Conservation (phyloP, 1,140 invertebrate species). For the Whitmania pigra region DNA sequence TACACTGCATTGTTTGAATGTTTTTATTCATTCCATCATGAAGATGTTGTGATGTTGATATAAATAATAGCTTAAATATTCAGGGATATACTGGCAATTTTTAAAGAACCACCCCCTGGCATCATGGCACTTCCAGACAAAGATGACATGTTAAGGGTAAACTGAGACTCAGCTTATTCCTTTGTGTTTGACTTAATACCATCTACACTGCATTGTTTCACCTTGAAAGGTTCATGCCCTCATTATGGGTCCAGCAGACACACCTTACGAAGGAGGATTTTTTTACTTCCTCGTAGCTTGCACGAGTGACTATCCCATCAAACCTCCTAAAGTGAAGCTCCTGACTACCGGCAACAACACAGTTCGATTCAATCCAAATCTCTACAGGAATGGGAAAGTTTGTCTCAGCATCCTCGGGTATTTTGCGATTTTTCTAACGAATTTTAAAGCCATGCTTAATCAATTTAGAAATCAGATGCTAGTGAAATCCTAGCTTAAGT, state of each 20-base stretch:
- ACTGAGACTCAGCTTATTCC: neutral
- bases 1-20: no score
- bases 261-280: slow-evolving; percentile 55
- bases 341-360: slow-evolving; percentile 51
- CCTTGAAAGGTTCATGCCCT: slow-evolving; percentile 47
- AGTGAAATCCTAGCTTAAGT: no score
- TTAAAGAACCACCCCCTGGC: slow-evolving; percentile 48
- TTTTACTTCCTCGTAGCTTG: slow-evolving; percentile 51
- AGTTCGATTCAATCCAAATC: slow-evolving; percentile 54
- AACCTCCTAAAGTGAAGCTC: slow-evolving; percentile 49
- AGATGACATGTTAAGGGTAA: slow-evolving; percentile 45
- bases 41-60: no score
- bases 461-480: no score
- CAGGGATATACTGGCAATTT: slow-evolving; percentile 49
- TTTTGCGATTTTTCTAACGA: slow-evolving; percentile 24
- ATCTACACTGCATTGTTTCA: slow-evolving; percentile 12
- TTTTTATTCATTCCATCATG: no score
- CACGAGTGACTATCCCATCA: slow-evolving; percentile 47
- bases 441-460: neutral
- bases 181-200: neutral
- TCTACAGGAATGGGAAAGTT: slow-evolving; percentile 54
- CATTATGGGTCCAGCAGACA: slow-evolving; percentile 53
- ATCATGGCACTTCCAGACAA: slow-evolving; percentile 51
- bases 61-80: slow-evolving; percentile 20
- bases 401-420: slow-evolving; percentile 54